phyloP scores from a whole-genome alignment of 2,888 invertebrate genomes.

The Dolichomitus sp. region DNA sequence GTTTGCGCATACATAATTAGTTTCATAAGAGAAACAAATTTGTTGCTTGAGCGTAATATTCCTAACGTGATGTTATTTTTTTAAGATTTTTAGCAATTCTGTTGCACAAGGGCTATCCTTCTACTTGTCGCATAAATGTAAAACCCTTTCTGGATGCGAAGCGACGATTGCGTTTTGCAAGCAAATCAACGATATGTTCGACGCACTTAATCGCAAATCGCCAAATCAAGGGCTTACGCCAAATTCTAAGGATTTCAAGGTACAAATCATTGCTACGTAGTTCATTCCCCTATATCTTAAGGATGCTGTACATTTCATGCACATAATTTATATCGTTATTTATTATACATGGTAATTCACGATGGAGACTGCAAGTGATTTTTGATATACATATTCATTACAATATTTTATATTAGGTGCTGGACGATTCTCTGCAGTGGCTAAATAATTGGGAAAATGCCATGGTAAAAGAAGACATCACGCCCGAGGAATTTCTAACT shows the following conservation, averaged over 20 bases:
- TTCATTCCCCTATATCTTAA: neutral
- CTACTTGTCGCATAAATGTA: constrained; percentile 30
- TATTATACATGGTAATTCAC: no score
- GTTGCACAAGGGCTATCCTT: constrained; percentile 44
- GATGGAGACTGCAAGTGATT: no score
- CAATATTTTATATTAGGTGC: neutral
- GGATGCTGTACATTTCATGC: neutral
- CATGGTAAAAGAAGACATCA: neutral
- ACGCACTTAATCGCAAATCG: constrained; percentile 46
- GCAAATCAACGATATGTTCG: constrained; percentile 43
- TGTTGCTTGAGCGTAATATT: no score
- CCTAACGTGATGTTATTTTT: no score
- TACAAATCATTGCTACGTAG: neutral
- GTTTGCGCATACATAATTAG: no score
- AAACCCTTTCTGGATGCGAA: constrained; percentile 23
- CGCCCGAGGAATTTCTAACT: neutral
- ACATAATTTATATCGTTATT: no score
- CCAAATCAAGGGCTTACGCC: constrained; percentile 45
- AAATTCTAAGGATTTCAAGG: neutral
- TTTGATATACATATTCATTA: no score
- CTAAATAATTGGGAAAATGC: neutral
- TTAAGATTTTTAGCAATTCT: constrained; percentile 43
- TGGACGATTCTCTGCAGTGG: neutral
- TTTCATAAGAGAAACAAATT: no score
- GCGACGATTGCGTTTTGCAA: constrained; percentile 35